Conservation (phyloP, 2,888 invertebrate genomes). For the Rotaria sp. region DNA sequence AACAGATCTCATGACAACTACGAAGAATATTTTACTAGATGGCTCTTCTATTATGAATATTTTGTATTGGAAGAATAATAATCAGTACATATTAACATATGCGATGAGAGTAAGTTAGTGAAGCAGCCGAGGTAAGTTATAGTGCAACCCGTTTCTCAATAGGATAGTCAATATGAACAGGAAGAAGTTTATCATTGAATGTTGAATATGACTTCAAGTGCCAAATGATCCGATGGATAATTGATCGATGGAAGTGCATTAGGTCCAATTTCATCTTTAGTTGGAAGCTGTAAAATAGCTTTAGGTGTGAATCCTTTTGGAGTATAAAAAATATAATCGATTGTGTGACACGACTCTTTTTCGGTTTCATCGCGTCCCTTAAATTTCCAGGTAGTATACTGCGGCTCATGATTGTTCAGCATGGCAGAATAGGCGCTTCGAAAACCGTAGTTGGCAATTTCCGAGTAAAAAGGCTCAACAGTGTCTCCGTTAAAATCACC, state of each 20-base stretch:
- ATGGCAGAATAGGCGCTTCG: not conserved
- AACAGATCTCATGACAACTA: no score
- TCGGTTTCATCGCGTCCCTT: constrained; percentile 62
- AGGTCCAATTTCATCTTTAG: constrained; percentile 64
- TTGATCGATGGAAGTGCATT: constrained; percentile 64
- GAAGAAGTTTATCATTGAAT: no score
- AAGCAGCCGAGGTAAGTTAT: no score
- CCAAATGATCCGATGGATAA: constrained; percentile 73
- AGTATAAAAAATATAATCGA: constrained; percentile 67
- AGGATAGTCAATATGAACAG: no score
- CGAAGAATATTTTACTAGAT: no score
- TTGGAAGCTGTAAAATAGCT: constrained; percentile 62
- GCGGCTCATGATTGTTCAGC: constrained; percentile 58
- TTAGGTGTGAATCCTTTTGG: constrained; percentile 61
- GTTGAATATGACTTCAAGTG: constrained; percentile 58
- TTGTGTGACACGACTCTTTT: constrained; percentile 66
- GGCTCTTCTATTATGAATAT: no score
- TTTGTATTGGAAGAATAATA: no score
- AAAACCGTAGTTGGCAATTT: not conserved
- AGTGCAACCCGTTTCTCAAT: no score
- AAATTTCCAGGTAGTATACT: constrained; percentile 70
- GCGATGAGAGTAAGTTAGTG: no score
- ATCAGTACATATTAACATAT: no score
- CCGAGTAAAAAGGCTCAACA: not conserved
- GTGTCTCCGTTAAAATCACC: not conserved